These are phyloP conservation scores for Troides oblongomaculatus DNA, from an alignment of 2,888 invertebrate genomes.

Conservation along the genomic window DNA sequence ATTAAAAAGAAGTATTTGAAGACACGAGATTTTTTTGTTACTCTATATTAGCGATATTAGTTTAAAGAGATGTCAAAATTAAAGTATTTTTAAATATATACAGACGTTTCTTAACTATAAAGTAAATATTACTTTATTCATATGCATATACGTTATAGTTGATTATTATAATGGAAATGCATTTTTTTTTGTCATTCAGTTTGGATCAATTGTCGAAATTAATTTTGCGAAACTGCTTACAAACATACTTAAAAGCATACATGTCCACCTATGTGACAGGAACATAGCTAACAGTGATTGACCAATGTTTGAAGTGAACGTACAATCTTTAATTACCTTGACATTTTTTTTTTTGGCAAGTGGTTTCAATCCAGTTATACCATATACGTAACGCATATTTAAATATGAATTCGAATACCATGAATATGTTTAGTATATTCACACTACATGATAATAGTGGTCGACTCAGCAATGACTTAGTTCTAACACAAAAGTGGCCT, in stretches of 20 bases:
- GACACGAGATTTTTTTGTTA: too few species aligned
- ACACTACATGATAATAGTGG: slow-evolving; percentile 13
- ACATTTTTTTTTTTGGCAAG: slow-evolving; percentile 28
- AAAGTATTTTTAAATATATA: too few species aligned
- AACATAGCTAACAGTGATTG: slow-evolving; percentile 3
- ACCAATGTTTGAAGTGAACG: slow-evolving; percentile 18
- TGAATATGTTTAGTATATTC: neutral
- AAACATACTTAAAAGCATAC: neutral
- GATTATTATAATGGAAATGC: too few species aligned
- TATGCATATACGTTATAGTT: too few species aligned
- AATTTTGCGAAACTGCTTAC: neutral
- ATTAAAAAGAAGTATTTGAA: too few species aligned
- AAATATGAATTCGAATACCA: slow-evolving; percentile 11
- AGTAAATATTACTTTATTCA: too few species aligned
- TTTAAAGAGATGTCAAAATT: too few species aligned
- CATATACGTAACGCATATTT: slow-evolving; percentile 14
- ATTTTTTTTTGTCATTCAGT: too few species aligned
- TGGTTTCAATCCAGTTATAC: slow-evolving; percentile 19
- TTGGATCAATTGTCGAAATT: too few species aligned
- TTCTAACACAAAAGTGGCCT: neutral
- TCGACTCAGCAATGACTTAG: slow-evolving; percentile 29
- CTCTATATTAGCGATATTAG: too few species aligned
- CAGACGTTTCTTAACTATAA: too few species aligned
- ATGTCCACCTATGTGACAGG: neutral
- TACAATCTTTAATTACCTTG: slow-evolving; percentile 28